phyloP scores from a whole-genome alignment of 2,888 invertebrate genomes.

The Coelopa pilipes region DNA sequence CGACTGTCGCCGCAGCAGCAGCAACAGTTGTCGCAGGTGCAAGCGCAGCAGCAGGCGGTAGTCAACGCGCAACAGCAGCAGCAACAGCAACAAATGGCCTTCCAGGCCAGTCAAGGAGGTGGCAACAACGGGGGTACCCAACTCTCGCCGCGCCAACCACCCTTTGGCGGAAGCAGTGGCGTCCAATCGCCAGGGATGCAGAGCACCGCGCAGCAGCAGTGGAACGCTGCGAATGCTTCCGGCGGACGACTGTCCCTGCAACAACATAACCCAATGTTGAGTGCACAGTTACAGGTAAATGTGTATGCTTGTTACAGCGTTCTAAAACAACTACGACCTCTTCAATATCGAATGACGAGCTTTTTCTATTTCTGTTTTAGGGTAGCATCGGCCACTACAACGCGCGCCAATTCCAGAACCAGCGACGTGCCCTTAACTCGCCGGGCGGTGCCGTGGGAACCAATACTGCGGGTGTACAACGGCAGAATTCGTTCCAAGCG shows the following conservation, averaged over 20 bases:
- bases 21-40: conserved; percentile 53
- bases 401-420: conserved; percentile 62
- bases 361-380: conserved; percentile 45
- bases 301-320: conserved; percentile 1
- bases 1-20: conserved; percentile 65
- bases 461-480: conserved; percentile 52
- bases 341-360: conserved; percentile 1
- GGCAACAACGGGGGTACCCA: conserved; percentile 57
- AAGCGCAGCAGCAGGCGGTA: conserved; percentile 49
- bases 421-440: conserved; percentile 64
- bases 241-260: conserved; percentile 70
- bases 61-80: conserved; percentile 50
- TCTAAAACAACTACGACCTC: no score
- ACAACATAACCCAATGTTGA: conserved; percentile 90
- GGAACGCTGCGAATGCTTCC: conserved; percentile 45
- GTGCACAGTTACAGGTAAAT: conserved; percentile 83
- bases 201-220: conserved; percentile 45
- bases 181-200: conserved; percentile 64
- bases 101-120: conserved; percentile 42
- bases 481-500: conserved; percentile 65
- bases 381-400: conserved; percentile 60
- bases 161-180: conserved; percentile 52
- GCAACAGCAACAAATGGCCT: conserved; percentile 56
- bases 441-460: conserved; percentile 53
- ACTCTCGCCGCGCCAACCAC: conserved; percentile 65